Evolutionary conservation across 2,888 invertebrate species (phyloP).

Genomic region (Orchestes rusci): DNA sequence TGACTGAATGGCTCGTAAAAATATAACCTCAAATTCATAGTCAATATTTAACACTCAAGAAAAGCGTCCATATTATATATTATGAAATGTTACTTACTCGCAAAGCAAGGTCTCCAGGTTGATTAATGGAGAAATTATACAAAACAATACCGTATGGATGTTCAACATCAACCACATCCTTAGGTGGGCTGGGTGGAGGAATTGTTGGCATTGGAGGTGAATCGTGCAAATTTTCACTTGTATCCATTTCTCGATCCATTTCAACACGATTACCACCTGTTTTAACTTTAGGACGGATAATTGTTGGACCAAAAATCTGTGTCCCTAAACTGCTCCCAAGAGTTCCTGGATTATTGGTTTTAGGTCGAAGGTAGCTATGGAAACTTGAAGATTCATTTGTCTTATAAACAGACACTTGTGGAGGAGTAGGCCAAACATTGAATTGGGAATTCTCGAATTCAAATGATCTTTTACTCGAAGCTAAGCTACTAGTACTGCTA

Average conservation of each 20-base stretch:
- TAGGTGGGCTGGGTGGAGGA: conserved; percentile 73
- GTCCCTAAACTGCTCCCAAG: neutral
- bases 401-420: neutral
- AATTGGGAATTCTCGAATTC: conserved; percentile 48
- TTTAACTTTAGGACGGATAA: conserved; percentile 56
- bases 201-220: conserved; percentile 65
- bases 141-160: conserved; percentile 69
- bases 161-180: conserved; percentile 39
- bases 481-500: conserved; percentile 48
- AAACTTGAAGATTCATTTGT: conserved; percentile 4
- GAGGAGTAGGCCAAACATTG: conserved; percentile 18
- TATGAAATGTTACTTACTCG: conserved; percentile 56
- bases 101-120: conserved; percentile 72
- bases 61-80: too few species aligned
- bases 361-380: conserved; percentile 17
- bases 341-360: neutral
- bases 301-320: conserved; percentile 54
- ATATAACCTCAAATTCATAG: too few species aligned
- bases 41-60: too few species aligned
- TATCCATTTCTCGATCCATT: too few species aligned
- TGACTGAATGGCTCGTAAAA: too few species aligned
- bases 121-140: conserved; percentile 68
- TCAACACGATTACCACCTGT: conserved; percentile 8
- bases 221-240: conserved; percentile 42
- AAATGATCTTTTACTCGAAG: conserved; percentile 75